Percentiles rank a stretch among this genome's conserved stretches.
phyloP scores from a whole-genome alignment of 2,797 vertebrate species.

The Enteromius fasciolatus region DNA sequence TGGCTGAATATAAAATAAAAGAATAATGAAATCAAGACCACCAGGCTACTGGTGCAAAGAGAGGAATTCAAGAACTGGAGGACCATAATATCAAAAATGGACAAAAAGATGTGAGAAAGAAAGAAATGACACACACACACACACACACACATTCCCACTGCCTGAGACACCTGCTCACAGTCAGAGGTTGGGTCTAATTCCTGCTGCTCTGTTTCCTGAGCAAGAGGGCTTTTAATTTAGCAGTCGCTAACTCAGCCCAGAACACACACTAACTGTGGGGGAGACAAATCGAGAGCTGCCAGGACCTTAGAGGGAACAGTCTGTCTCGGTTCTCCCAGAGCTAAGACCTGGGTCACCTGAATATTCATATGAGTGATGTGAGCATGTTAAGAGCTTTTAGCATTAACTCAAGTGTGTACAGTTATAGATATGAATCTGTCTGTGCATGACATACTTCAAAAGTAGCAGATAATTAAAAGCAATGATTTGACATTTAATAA shows the following conservation, averaged over 20 bases:
- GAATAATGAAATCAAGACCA: conserved; percentile 32
- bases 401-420: conserved; percentile 20
- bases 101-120: not conserved
- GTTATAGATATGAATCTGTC: not conserved
- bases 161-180: conserved; percentile 57
- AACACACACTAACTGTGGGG: conserved; percentile 67
- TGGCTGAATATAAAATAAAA: conserved; percentile 3
- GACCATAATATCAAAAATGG: not conserved
- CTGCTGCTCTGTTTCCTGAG: conserved; percentile 71
- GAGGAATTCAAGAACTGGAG: conserved; percentile 3
- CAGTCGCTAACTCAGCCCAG: conserved; percentile 67
- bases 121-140: not conserved
- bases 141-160: conserved; percentile 13
- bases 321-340: conserved; percentile 54
- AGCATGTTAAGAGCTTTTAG: conserved; percentile 20
- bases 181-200: conserved; percentile 47
- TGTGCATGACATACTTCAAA: conserved; percentile 5
- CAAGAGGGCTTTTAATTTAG: conserved; percentile 78
- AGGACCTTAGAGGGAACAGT: conserved; percentile 57
- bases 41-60: conserved; percentile 16
- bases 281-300: conserved; percentile 63
- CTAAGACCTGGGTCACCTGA: conserved; percentile 55
- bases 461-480: conserved; percentile 10
- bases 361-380: conserved; percentile 17
- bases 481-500: conserved; percentile 9